Evolutionary conservation across 2,888 invertebrate species (phyloP), one percentile per base, ranked within the genome.

Genomic region (Stegana nigrithorax): DNA sequence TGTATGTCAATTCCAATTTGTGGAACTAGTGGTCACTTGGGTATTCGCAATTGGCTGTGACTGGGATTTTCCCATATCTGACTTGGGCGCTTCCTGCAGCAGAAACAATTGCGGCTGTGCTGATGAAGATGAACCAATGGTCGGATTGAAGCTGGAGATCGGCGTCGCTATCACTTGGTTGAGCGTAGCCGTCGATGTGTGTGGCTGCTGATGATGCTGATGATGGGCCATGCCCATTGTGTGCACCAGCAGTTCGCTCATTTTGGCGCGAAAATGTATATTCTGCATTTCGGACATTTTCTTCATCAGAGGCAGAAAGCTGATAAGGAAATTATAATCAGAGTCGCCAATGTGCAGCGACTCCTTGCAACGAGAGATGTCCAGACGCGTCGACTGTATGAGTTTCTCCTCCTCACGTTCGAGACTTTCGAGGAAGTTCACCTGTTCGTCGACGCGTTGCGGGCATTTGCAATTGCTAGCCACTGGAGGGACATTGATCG

Each of bases 261-360:
- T 81, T 61, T 71, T 75, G 56, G 81, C 79, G 39, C 82, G 78
- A 70, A 83, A 82, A 64, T 70, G 70, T 14, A 83, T 64, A 63
- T 82, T 82, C 59, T 82, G 80, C 17, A 81, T 58, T 21, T 80
- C 71, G 29, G 71, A 64, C 82, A 82, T 82, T 68, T 81, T 78
- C 65, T 81, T 82, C 82, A 82, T 82, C 42, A 81, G 72, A 21
- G 82, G 82, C 74, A 82, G 62, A 53, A 82, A 82, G 57, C 82
- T 82, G 17, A 82, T 74, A 1, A 82, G 73, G 50, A 80, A 82
- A 70, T 82, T 82, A 50, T 82, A 82, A 55, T 83, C 81, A 0
- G 82, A 76, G 56, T 82, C 83, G 47, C 82, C 82, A 58, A 83
- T 73, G 59, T 82, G 82, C 44, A 75, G 62, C 6, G 72, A 26